Conservation (phyloP, 2,797 vertebrate genomes). For the Tinamus major region DNA sequence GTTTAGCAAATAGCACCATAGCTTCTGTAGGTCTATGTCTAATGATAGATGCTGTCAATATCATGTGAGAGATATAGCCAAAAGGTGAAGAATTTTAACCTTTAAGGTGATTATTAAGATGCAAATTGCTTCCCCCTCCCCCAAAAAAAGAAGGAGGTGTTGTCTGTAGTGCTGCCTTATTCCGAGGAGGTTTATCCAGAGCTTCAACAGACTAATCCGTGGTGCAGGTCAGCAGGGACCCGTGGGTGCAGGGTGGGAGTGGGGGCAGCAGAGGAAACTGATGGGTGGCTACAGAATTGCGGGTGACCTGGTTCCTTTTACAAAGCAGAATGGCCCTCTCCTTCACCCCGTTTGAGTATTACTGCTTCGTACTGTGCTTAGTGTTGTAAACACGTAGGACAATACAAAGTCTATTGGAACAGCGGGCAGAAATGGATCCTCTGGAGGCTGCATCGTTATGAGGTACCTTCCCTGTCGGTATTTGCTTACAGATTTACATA, state of each 20-base stretch:
- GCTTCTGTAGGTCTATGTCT: not conserved
- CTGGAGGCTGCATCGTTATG: not conserved
- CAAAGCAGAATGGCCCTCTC: not conserved
- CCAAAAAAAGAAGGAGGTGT: no score
- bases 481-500: not conserved
- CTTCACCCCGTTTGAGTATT: not conserved
- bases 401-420: not conserved
- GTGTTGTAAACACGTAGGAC: not conserved
- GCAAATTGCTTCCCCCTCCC: not conserved
- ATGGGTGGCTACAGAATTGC: rapidly evolving
- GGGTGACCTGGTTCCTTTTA: not conserved
- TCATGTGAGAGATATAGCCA: not conserved
- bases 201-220: not conserved
- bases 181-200: not conserved
- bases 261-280: not conserved
- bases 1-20: rapidly evolving
- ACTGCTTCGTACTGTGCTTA: not conserved
- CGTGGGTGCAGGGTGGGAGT: not conserved
- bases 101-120: not conserved
- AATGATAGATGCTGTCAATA: not conserved
- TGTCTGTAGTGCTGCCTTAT: not conserved
- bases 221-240: not conserved
- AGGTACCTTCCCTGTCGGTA: not conserved
- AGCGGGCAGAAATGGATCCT: not conserved
- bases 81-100: not conserved